Evolutionary conservation across 2,797 vertebrate genomes (phyloP).

Genomic region (Etheostoma perlongum): DNA sequence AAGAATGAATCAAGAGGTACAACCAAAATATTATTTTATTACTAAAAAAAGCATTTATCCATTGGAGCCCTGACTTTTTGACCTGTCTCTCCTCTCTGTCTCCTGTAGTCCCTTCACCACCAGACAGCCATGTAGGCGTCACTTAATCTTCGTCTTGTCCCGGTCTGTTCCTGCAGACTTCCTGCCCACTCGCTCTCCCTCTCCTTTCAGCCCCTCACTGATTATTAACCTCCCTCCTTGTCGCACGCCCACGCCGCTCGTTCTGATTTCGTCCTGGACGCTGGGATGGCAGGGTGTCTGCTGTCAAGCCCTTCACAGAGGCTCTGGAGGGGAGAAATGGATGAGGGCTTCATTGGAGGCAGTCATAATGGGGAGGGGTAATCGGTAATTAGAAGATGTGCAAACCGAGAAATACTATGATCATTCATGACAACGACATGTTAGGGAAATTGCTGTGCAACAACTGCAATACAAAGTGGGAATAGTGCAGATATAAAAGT

Average conservation of each 20-base stretch:
- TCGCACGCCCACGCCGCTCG: conserved; percentile 72
- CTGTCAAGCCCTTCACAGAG: conserved; percentile 65
- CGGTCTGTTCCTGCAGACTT: conserved; percentile 66
- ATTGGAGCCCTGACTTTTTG: conserved; percentile 21
- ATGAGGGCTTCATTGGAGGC: conserved; percentile 46
- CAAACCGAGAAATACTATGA: conserved; percentile 1
- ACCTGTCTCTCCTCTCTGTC: conserved; percentile 13
- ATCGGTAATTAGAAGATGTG: conserved; percentile 20
- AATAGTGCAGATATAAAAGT: not conserved
- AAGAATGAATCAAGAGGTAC: not conserved
- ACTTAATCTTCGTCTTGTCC: conserved; percentile 72
- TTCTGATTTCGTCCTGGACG: conserved; percentile 47
- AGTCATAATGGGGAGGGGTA: not conserved
- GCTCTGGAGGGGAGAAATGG: conserved; percentile 50
- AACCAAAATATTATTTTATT: not conserved
- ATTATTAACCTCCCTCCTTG: conserved; percentile 79
- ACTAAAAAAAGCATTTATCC: not conserved
- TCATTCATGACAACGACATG: not conserved
- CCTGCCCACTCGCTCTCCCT: conserved; percentile 68
- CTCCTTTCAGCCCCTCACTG: conserved; percentile 67
- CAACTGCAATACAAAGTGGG: not conserved
- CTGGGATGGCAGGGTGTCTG: conserved; percentile 38
- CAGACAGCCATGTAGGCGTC: conserved; percentile 66
- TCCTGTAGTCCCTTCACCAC: conserved; percentile 34
- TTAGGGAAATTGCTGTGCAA: not conserved